A percentile compares a stretch with the other conserved stretches of the same genome.
These are phyloP conservation scores for Tapera naevia DNA, from an alignment of 2,797 vertebrate species.

Conservation along the genomic window DNA sequence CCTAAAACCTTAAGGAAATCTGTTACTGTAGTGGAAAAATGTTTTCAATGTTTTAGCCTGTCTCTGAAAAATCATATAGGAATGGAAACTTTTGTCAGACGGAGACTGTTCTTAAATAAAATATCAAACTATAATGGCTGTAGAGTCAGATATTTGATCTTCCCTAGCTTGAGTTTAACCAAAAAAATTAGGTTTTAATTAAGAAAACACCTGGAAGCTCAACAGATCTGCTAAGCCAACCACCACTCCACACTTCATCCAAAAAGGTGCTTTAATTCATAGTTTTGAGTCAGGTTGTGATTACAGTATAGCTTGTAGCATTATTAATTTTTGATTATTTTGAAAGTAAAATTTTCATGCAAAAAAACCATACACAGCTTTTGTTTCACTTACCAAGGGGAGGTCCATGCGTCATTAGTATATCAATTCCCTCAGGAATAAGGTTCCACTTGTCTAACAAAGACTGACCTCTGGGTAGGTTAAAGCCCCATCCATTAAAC, in stretches of 20 bases:
- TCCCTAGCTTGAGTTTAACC: conserved; percentile 52
- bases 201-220: conserved; percentile 58
- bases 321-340: conserved; percentile 9
- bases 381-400: conserved; percentile 89
- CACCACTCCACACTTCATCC: conserved; percentile 41
- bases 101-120: conserved; percentile 66
- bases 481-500: conserved; percentile 99
- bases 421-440: conserved; percentile 95
- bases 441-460: conserved; percentile 99
- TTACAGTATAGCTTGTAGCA: background rate
- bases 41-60: conserved; percentile 49
- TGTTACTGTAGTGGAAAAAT: background rate
- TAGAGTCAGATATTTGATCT: conserved; percentile 40
- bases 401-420: conserved; percentile 98
- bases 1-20: conserved; percentile 19
- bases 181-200: conserved; percentile 46
- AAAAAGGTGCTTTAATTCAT: background rate
- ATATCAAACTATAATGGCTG: conserved; percentile 34
- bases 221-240: conserved; percentile 60
- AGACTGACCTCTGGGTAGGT: conserved; percentile 96
- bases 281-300: background rate
- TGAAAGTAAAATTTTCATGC: background rate
- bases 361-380: conserved; percentile 13
- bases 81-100: conserved; percentile 35
- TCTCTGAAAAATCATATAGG: conserved; percentile 17